Conservation (phyloP, 2,113 vertebrate species). For the pig (Sus scrofa) region T2T-Sscrofa CM000815.6:134458001-134458500, state of each 20-base stretch:
- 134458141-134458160: background rate
- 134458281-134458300: background rate
- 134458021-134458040: slow-evolving; percentile 16
- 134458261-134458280: background rate
- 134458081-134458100: background rate
- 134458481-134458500: slow-evolving; percentile 33
- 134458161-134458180: background rate
- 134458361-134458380: slow-evolving; percentile 63
- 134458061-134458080: background rate
- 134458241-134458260: background rate
- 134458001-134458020: background rate
- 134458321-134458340: slow-evolving; percentile 58
- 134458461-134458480: background rate
- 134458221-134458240: background rate
- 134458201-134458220: background rate
- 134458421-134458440: background rate
- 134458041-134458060: slow-evolving; percentile 37
- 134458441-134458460: slow-evolving; percentile 61
- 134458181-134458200: background rate
- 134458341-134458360: slow-evolving; percentile 73
- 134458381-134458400: slow-evolving; percentile 69
- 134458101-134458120: background rate
- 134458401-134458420: slow-evolving; percentile 66
- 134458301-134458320: slow-evolving; percentile 50
- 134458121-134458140: background rate